Conservation (phyloP, 2,113 vertebrate genomes). For the Phalacrocorax brasilianus region DNA sequence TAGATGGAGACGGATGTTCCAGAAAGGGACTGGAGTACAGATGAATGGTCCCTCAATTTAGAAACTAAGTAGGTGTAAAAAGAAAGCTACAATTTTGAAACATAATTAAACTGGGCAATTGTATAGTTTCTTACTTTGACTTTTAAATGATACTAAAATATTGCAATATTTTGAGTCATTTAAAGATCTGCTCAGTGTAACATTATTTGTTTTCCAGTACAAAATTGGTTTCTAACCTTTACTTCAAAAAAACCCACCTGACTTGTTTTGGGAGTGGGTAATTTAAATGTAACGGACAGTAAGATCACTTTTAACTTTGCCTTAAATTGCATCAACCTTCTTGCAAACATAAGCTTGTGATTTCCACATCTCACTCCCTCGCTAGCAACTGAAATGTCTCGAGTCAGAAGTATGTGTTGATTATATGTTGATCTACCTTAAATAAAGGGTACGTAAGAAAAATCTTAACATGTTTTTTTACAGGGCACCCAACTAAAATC, state of each 20-base stretch:
- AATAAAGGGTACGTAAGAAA: slow-evolving; percentile 55
- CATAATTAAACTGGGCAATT: background rate
- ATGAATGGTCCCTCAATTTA: slow-evolving; percentile 6
- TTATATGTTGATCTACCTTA: slow-evolving; percentile 36
- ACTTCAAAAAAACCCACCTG: background rate
- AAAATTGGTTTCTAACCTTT: background rate
- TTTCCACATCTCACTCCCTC: background rate
- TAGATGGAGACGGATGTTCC: slow-evolving; percentile 37
- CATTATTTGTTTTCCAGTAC: background rate
- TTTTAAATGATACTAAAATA: slow-evolving; percentile 46
- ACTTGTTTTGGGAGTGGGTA: background rate
- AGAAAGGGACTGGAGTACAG: slow-evolving; percentile 26
- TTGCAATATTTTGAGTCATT: background rate
- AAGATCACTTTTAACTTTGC: background rate
- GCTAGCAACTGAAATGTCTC: background rate
- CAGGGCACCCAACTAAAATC: slow-evolving; percentile 69
- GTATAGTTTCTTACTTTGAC: slow-evolving; percentile 27
- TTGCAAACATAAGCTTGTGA: background rate
- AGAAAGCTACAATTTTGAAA: background rate
- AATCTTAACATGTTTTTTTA: slow-evolving; percentile 57
- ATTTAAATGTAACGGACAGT: background rate
- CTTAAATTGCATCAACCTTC: background rate
- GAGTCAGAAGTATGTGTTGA: background rate
- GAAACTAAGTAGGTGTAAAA: slow-evolving; percentile 45
- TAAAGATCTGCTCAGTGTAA: slow-evolving; percentile 12